Conservation (phyloP, 2,797 vertebrate genomes). For the Micropoecilia bifurca region DNA sequence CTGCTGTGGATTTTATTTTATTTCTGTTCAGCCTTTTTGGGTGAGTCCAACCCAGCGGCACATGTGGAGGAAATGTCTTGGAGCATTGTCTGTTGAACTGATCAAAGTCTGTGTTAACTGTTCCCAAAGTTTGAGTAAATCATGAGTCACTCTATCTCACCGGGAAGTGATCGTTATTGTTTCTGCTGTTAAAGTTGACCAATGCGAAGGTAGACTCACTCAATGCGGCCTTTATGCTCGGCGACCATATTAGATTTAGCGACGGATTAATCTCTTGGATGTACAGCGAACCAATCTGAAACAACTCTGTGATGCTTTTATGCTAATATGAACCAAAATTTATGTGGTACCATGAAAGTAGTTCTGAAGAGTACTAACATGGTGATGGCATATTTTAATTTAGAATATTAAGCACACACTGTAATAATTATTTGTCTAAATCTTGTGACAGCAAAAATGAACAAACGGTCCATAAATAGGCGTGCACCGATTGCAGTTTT, state of each 20-base stretch:
- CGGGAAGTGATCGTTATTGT: constrained; percentile 24
- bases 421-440: neutral
- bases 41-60: constrained; percentile 45
- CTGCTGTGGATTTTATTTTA: constrained; percentile 22
- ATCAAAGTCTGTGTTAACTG: constrained; percentile 45
- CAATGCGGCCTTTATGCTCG: neutral
- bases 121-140: constrained; percentile 54
- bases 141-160: constrained; percentile 8
- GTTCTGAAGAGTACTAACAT: neutral
- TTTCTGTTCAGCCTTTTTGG: constrained; percentile 22
- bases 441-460: neutral
- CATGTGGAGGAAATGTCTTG: constrained; percentile 17
- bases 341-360: neutral
- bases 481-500: too few species aligned
- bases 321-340: neutral
- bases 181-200: neutral
- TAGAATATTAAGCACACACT: neutral
- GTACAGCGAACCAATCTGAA: neutral
- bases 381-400: neutral
- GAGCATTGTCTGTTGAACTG: constrained; percentile 29
- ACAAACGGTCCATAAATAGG: neutral
- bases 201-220: neutral
- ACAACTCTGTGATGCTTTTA: neutral
- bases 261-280: neutral
- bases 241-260: neutral